phyloP scores from a whole-genome alignment of 2,113 vertebrate genomes.

The Oreochromis tanganicae region DNA sequence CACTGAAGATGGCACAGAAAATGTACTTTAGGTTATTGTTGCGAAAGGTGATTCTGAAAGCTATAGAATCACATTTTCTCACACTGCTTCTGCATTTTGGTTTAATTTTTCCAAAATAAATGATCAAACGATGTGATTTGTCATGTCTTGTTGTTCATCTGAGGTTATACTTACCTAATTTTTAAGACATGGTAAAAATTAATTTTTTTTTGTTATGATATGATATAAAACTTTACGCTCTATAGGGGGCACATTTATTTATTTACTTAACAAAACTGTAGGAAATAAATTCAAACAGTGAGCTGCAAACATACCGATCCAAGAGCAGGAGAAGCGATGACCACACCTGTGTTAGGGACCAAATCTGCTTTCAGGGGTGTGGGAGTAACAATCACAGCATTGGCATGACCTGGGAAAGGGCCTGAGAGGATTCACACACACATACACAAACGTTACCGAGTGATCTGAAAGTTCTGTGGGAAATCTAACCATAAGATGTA shows the following conservation, averaged over 20 bases:
- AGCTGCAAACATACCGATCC: slow-evolving; percentile 72
- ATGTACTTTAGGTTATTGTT: neutral
- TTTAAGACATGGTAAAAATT: neutral
- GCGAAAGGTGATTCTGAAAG: neutral
- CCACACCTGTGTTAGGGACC: slow-evolving; percentile 77
- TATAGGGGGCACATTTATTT: neutral
- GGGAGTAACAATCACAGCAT: slow-evolving; percentile 85
- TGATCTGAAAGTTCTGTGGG: neutral
- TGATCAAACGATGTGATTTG: neutral
- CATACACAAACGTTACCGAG: neutral
- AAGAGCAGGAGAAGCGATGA: slow-evolving; percentile 80
- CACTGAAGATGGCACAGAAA: neutral
- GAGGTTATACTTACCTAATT: neutral
- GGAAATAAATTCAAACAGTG: neutral
- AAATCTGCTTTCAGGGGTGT: slow-evolving; percentile 82
- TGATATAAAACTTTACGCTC: neutral
- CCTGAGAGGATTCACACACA: slow-evolving; percentile 56
- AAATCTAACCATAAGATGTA: neutral
- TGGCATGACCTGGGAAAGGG: slow-evolving; percentile 78
- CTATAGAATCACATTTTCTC: neutral
- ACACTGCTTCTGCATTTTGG: neutral
- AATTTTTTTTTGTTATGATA: neutral
- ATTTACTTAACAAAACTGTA: neutral
- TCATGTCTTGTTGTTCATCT: neutral
- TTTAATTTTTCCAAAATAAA: neutral